Evolutionary conservation across 1,140 invertebrate genomes (phyloP), one percentile per base, ranked within the genome.

Genomic region (Heliconius hewitsoni): DNA sequence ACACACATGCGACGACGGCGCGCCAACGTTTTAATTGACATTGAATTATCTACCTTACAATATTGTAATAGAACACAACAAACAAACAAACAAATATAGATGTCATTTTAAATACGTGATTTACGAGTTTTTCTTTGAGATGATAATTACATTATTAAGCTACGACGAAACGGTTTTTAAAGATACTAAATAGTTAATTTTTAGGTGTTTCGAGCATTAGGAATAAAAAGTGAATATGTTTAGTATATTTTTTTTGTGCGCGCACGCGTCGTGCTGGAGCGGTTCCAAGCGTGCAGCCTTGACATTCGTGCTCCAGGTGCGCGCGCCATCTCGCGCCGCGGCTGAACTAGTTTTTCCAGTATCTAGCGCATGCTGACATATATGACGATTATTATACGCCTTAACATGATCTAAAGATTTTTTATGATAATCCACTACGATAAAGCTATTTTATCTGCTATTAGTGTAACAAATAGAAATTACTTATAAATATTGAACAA

Each of bases 231-330:
- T 72, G 30, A 46, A 73, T 34, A 72, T 80, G 78, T 81, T 73
- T 78, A 74, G 79, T 60, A 73, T 37, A 66, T 75, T 79, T 74
- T 50, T 37, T 76, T 19, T 81, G 81, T 79, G 83, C 79, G 83
- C 83, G 84, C 81, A 83, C 78, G 74, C 81, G 77, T 78, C 83
- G 84, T 77, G 84, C 91, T 94, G 92, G 92, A 94, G 86, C 83
- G 79, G 77, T 91, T 93, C 92, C 91, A 94, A 93, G 85, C 87
- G 85, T 76, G 84, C 88, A 92, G 91, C 92, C 92, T 94, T 94
- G 92, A 94, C 92, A 94, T 94, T 94, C 89, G 87, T 82, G 86
- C 80, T 94, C 92, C 91, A 93, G 91, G 92, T 94, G 89, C 84
- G 84, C 87, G 86, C 87, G 85, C 86, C 90, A 89, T 88, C 85